A percentile compares a stretch with the other conserved stretches of the same genome.
phyloP scores from a whole-genome alignment of 1,140 invertebrate species.

The Zaprionus inermis region DNA sequence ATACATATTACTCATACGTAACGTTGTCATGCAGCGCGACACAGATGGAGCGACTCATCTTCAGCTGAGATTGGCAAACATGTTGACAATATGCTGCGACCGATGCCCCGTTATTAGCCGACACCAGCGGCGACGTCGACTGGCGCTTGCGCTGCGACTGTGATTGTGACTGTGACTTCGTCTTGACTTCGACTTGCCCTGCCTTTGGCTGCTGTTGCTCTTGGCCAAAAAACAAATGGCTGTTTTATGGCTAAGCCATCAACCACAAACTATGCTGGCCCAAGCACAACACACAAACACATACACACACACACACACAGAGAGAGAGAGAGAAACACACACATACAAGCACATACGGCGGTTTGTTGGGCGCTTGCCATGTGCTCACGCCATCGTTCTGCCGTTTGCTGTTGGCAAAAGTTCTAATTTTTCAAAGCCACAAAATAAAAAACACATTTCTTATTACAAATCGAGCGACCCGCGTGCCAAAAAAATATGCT shows the following conservation, averaged over 20 bases:
- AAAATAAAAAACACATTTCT: conserved; percentile 72
- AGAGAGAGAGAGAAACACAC: not conserved
- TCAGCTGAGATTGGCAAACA: conserved; percentile 31
- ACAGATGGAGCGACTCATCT: not conserved
- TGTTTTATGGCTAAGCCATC: conserved; percentile 73
- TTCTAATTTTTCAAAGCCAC: conserved; percentile 77
- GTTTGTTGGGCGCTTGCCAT: conserved; percentile 62
- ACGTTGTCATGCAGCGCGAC: conserved; percentile 18
- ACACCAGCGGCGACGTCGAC: not conserved
- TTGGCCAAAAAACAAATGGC: conserved; percentile 68
- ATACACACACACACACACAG: conserved; percentile 11
- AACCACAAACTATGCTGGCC: conserved; percentile 68
- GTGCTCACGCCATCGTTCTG: conserved; percentile 54
- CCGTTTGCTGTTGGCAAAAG: conserved; percentile 67
- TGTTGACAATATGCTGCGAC: conserved; percentile 43
- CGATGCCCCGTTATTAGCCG: conserved; percentile 66
- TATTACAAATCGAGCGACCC: conserved; percentile 71
- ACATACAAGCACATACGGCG: not conserved
- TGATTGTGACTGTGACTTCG: not conserved
- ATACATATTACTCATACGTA: conserved; percentile 60
- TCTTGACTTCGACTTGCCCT: not conserved
- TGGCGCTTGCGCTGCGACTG: no score
- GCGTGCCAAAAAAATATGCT: conserved; percentile 66
- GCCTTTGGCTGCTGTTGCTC: conserved; percentile 8
- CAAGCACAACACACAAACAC: conserved; percentile 44